Percentiles rank a stretch among this genome's conserved stretches.
Evolutionary conservation across 2,888 invertebrate genomes (phyloP).

Genomic region (Trachelus tabidus): DNA sequence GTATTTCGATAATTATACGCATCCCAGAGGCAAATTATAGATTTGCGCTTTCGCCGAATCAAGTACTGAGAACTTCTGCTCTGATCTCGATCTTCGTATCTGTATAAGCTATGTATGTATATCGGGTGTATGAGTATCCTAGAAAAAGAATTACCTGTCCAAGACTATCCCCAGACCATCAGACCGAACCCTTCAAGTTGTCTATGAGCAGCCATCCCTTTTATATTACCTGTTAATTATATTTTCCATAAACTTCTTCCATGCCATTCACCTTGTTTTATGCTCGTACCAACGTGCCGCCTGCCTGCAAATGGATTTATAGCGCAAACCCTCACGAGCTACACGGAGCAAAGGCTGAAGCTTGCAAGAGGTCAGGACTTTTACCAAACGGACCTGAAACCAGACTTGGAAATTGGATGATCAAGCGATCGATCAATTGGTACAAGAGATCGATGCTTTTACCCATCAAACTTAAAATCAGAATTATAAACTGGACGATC

Average conservation of each 20-base stretch:
- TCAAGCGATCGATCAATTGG: neutral
- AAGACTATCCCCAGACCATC: neutral
- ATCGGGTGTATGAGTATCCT: neutral
- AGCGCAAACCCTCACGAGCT: neutral
- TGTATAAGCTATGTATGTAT: neutral
- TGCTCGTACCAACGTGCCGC: conserved; percentile 34
- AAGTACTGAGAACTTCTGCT: conserved; percentile 42
- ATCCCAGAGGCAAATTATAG: conserved; percentile 62
- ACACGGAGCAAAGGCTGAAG: neutral
- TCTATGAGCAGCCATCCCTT: conserved; percentile 14
- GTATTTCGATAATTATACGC: conserved; percentile 65
- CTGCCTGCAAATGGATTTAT: conserved; percentile 18
- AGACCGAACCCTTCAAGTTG: neutral
- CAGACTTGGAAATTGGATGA: neutral
- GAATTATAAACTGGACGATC: neutral
- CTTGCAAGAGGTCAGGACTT: neutral
- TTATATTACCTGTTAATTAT: conserved; percentile 53
- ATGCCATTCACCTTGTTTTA: conserved; percentile 44
- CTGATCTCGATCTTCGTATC: conserved; percentile 21
- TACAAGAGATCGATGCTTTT: too few species aligned
- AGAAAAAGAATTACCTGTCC: neutral
- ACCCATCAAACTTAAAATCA: neutral
- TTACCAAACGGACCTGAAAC: neutral
- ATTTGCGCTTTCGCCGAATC: conserved; percentile 52
- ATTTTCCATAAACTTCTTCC: conserved; percentile 52